These are phyloP conservation scores for Diaprepes abbreviatus DNA, from an alignment of 2,888 invertebrate genomes.

Conservation along the genomic window DNA sequence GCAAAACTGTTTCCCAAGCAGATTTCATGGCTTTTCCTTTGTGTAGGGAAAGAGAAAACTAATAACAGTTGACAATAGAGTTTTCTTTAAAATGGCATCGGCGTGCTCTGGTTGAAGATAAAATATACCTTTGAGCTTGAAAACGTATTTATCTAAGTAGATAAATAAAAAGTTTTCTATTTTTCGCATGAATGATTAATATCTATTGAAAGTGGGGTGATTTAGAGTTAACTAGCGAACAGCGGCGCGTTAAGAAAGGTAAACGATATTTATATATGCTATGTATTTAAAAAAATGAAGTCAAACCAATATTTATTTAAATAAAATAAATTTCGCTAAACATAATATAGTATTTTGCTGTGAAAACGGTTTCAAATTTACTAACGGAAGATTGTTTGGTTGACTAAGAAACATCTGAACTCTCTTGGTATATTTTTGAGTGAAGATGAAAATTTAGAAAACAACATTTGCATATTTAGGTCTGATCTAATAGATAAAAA, in stretches of 20 bases:
- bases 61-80: constrained; percentile 38
- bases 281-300: too few species aligned
- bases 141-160: constrained; percentile 38
- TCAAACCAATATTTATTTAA: too few species aligned
- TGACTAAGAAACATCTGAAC: too few species aligned
- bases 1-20: neutral
- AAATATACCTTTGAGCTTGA: constrained; percentile 28
- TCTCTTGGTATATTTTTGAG: too few species aligned
- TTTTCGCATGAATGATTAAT: constrained; percentile 29
- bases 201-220: constrained; percentile 25
- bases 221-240: constrained; percentile 28
- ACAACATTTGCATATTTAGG: too few species aligned
- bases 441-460: too few species aligned
- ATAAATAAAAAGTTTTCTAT: constrained; percentile 33
- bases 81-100: constrained; percentile 19
- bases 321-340: too few species aligned
- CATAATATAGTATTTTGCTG: too few species aligned
- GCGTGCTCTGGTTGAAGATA: neutral
- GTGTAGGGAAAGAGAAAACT: constrained; percentile 28
- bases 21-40: constrained; percentile 16
- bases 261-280: too few species aligned
- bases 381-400: too few species aligned
- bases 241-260: neutral
- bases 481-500: too few species aligned
- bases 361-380: too few species aligned